phyloP scores from a whole-genome alignment of 2,888 invertebrate genomes.

The Polylopha cassiicola region DNA sequence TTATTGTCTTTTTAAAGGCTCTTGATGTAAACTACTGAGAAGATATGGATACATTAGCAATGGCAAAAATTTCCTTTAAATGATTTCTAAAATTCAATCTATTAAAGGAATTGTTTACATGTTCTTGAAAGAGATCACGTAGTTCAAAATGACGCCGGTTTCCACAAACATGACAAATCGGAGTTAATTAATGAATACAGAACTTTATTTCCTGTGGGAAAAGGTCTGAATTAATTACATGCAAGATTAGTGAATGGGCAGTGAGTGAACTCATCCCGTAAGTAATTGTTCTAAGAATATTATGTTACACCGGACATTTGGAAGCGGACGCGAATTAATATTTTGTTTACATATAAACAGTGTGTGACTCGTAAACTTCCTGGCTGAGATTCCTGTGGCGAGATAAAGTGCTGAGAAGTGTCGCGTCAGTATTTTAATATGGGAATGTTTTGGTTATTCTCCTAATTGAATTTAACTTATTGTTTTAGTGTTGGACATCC shows the following conservation, averaged over 20 bases:
- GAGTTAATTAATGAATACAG: background rate
- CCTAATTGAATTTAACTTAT: slow-evolving; percentile 2
- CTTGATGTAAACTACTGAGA: slow-evolving; percentile 2
- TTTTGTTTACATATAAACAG: slow-evolving; percentile 34
- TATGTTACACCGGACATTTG: slow-evolving; percentile 18
- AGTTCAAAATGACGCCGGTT: slow-evolving; percentile 10
- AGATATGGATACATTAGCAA: too few relatives aligned
- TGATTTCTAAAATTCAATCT: too few relatives aligned
- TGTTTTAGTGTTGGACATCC: too few relatives aligned
- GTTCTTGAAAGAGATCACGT: too few relatives aligned
- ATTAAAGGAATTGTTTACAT: too few relatives aligned
- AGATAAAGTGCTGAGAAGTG: slow-evolving; percentile 11
- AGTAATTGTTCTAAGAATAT: slow-evolving; percentile 55
- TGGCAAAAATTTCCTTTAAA: too few relatives aligned
- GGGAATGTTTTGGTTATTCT: slow-evolving; percentile 19
- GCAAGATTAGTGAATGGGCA: background rate
- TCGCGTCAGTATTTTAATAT: slow-evolving; percentile 20
- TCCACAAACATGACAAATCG: slow-evolving; percentile 3
- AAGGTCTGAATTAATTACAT: background rate
- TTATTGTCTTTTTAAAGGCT: slow-evolving; percentile 47
- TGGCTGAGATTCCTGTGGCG: slow-evolving; percentile 37
- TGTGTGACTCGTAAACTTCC: slow-evolving; percentile 39
- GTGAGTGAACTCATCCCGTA: slow-evolving; percentile 45
- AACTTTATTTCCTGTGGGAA: background rate
- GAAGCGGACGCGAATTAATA: slow-evolving; percentile 19